Conservation (phyloP, 2,113 vertebrate genomes). For the human (Homo sapiens) region DNA sequence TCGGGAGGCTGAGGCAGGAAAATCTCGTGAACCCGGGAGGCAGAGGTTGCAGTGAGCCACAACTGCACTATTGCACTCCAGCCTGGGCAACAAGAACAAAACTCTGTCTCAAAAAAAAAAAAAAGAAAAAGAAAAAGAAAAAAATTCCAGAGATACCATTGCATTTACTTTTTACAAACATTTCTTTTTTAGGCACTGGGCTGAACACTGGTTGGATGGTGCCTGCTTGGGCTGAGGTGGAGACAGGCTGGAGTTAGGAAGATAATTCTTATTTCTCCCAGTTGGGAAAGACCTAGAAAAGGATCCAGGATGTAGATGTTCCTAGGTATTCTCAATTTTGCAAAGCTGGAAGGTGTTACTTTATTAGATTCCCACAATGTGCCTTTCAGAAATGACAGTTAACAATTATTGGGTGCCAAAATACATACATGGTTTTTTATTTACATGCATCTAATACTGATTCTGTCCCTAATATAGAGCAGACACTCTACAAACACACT, state of each 20-base stretch:
- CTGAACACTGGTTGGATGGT: not conserved
- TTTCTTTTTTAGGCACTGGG: not conserved
- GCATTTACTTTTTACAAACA: not conserved
- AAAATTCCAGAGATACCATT: not conserved
- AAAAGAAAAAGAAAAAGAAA: too few relatives aligned
- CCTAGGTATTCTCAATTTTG: not conserved
- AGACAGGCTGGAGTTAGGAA: not conserved
- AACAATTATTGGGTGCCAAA: not conserved
- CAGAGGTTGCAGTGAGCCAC: too few relatives aligned
- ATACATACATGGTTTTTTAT: not conserved
- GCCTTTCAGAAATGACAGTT: conserved; percentile 24
- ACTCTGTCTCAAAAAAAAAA: too few relatives aligned
- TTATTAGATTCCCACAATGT: not conserved
- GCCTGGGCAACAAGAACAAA: too few relatives aligned
- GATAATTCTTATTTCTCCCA: conserved; percentile 41
- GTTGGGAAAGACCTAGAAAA: not conserved
- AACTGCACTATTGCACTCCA: too few relatives aligned
- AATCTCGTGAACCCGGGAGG: too few relatives aligned
- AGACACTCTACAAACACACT: not conserved
- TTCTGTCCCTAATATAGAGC: not conserved
- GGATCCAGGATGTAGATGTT: not conserved
- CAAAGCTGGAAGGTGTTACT: not conserved
- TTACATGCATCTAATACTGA: not conserved
- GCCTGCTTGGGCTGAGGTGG: not conserved
- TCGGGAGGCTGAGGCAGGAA: too few relatives aligned